phyloP scores from a whole-genome alignment of 1,140 invertebrate genomes.

The Drosophila pachea region DNA sequence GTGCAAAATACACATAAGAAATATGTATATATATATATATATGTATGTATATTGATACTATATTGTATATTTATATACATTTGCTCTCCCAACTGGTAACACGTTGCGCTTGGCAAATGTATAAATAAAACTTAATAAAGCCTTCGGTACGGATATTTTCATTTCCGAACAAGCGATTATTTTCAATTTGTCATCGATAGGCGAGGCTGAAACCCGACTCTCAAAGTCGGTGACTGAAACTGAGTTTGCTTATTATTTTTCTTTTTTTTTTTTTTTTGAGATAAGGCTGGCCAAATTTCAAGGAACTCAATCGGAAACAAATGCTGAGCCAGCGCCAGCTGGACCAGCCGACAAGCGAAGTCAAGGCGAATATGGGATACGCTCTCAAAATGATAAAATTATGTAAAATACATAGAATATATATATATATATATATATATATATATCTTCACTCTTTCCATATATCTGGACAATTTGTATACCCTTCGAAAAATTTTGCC shows the following conservation, averaged over 20 bases:
- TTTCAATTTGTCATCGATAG: constrained; percentile 70
- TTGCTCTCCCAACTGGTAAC: background rate
- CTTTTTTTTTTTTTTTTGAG: too few species aligned
- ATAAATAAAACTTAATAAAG: constrained; percentile 8
- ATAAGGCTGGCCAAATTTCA: constrained; percentile 35
- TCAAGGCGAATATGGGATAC: background rate
- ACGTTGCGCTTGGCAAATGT: constrained; percentile 10
- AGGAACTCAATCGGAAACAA: constrained; percentile 43
- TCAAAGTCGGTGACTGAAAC: constrained; percentile 22
- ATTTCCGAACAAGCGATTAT: constrained; percentile 45
- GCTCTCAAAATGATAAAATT: background rate
- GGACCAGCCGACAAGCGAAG: constrained; percentile 2
- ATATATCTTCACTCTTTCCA: too few species aligned
- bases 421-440: background rate
- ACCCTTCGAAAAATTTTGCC: too few species aligned
- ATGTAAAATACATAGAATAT: background rate
- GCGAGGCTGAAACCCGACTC: constrained; percentile 48
- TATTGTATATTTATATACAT: background rate
- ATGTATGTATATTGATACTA: background rate
- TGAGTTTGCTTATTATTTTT: constrained; percentile 50
- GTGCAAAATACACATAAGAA: background rate
- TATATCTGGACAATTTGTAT: too few species aligned
- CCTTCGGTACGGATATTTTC: constrained; percentile 32
- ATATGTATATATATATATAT: background rate
- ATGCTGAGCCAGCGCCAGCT: constrained; percentile 53